Evolutionary conservation across 1,140 invertebrate genomes (phyloP), one percentile per base, ranked within the genome.

Genomic region (Papilio helenus): DNA sequence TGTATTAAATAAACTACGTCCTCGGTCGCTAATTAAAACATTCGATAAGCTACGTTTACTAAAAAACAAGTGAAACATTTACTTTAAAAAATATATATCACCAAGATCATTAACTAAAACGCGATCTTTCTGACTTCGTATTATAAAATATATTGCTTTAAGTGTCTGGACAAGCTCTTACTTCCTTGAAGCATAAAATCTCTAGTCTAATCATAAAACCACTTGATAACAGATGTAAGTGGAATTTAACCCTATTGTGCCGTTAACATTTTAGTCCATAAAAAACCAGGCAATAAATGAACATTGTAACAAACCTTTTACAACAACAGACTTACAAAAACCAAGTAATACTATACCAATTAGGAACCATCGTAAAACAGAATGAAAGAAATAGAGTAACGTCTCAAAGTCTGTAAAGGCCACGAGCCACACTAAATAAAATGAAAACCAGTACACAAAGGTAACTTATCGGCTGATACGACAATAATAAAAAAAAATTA

Each of bases 291-390:
- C 12, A 68, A 14, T 34, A 61, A 65, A 29, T 23, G 23, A 29
- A 26, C 23, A 12, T 26, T 65, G 23, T 34, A 68, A 68, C 61
- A 26, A 68, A 68, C 61, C 12, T 29, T 29, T 29, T 29, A 68
- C 12, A 65, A 65, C 26, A 1, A 29, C 61, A 29, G 34, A 68
- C 12, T 29, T 29, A 65, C 14, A 68, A 68, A 68, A 14, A 7
- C 61, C 61, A 1, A 29, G 61, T 68, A 14, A 18, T 68, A 68
- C 26, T 68, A 18, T 29, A 68, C 61, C 61, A 68, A 68, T 68
- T 68, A 68, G 61, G 61, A 68, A 68, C 61, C 23, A 10, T 65
- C 61, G 26, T 68, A 68, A 68, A 34, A 29, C 23, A 65, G 23
- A 65, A 10, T 39, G 16, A 68, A 68, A 55, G 51, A 68, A 68